Base-by-base conservation (phyloP, 2,797 vertebrate species). In the Agapornis canus region DNA sequence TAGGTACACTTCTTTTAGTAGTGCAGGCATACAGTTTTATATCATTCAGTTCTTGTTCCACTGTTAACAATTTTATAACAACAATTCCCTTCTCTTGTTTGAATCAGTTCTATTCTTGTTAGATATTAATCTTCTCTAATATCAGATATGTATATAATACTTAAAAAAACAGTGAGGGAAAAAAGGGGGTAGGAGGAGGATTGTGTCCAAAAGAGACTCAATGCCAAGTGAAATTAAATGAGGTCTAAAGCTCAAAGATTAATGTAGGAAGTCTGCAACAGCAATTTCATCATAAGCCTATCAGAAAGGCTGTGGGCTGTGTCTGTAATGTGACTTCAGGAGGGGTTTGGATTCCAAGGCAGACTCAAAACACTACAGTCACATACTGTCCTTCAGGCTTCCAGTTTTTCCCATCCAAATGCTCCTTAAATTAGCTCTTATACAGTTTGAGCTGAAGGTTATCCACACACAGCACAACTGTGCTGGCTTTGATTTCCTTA, bases 111-210 rank as follows among this genome's bases (percentile, higher is more conserved):
- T 39, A 15, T 76, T 72, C 12, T 81, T 88, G 10, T 26, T 79
- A 43, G 3, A 8, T 42, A 57, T 13, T 45, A 68, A 14, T 27
- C 68, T 90, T 83, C 35, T 82, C 3, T 54, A 77, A 45, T 43
- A 61, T 9, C 15, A 70, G 22, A 25, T 78, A 17, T 54, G 26
- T 76, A 26, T 32, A 47, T 22, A 72, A 13, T 48, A 59, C 12
- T 81, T 81, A 54, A 77, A 77, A 86, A 31, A 78, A 43, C 4
- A 37, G 19, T 8, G 39, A 1, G 4, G 9, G 5, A 3, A 8
- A 31, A 61, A 61, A 20, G 6, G 6, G 9, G 5, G 8, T 0
- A 1, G 5, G 6, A 25, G 18, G 2, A 65, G 6, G 10, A 45
- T 3, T 75, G 14, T 75, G n/a, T 4, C 40, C 19, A 35, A 70